Evolutionary conservation across 2,113 vertebrate species (phyloP).

Genomic region (Pongo pygmaeus): DNA sequence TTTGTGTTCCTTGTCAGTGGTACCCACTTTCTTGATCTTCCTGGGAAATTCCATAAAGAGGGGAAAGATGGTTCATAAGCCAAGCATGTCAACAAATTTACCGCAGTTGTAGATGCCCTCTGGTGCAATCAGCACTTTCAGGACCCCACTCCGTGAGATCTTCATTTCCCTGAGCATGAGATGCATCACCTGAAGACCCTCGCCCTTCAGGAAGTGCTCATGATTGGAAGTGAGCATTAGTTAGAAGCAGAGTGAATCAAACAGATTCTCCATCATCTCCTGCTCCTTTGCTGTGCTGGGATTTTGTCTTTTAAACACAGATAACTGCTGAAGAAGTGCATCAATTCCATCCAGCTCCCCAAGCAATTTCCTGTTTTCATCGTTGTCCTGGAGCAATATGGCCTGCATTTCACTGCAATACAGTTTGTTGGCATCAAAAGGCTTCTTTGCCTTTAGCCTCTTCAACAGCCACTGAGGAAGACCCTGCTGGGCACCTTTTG

Average conservation of each 20-base stretch:
- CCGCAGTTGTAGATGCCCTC: slow-evolving; percentile 97
- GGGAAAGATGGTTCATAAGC: slow-evolving; percentile 96
- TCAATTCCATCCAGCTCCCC: slow-evolving; percentile 99
- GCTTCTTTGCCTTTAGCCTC: slow-evolving; percentile 93
- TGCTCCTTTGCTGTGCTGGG: slow-evolving; percentile 94
- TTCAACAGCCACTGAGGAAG: too few species aligned
- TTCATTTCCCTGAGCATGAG: slow-evolving; percentile 99
- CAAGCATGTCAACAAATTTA: slow-evolving; percentile 94
- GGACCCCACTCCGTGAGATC: slow-evolving; percentile 94
- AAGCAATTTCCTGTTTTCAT: slow-evolving; percentile 95
- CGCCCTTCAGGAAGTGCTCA: slow-evolving; percentile 95
- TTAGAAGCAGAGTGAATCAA: slow-evolving; percentile 96
- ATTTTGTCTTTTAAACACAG: slow-evolving; percentile 98
- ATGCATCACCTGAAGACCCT: slow-evolving; percentile 98
- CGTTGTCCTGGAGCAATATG: slow-evolving; percentile 97
- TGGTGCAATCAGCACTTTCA: slow-evolving; percentile 96
- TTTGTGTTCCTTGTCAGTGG: slow-evolving; percentile 97
- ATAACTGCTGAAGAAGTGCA: slow-evolving; percentile 99
- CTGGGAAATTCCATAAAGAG: slow-evolving; percentile 99
- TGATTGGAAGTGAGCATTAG: slow-evolving; percentile 96
- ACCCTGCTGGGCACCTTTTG: too few species aligned
- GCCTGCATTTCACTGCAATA: slow-evolving; percentile 99
- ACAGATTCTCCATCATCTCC: slow-evolving; percentile 99
- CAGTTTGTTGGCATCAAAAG: slow-evolving; percentile 98
- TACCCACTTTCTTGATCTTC: slow-evolving; percentile 94